Percentiles rank a stretch among this genome's conserved stretches.
These are phyloP conservation scores for Tor tambroides DNA, from an alignment of 2,113 vertebrate genomes.

Conservation along the genomic window DNA sequence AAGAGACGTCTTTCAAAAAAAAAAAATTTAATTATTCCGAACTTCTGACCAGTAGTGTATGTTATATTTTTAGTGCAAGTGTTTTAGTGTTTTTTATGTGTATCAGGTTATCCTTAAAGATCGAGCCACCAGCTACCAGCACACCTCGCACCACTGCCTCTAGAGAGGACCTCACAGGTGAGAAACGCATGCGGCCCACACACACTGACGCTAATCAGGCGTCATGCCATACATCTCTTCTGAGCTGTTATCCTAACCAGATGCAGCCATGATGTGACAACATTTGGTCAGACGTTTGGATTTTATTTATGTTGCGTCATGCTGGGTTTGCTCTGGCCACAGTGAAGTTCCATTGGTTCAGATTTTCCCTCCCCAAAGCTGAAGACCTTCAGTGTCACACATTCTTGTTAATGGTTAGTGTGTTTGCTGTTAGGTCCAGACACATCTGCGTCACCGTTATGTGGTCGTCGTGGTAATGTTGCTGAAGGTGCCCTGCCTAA, in stretches of 20 bases:
- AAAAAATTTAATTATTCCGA: not conserved
- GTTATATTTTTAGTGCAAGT: not conserved
- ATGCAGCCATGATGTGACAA: not conserved
- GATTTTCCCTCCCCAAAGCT: not conserved
- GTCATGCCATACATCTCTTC: not conserved
- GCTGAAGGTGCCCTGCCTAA: conserved; percentile 80
- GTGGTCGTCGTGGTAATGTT: conserved; percentile 80
- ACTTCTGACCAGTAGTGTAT: not conserved
- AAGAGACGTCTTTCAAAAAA: too few relatives aligned
- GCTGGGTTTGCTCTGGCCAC: not conserved
- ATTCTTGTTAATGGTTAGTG: not conserved
- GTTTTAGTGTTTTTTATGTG: not conserved
- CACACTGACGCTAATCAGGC: not conserved
- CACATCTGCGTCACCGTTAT: conserved; percentile 87
- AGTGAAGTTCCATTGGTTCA: not conserved
- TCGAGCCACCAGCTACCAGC: conserved; percentile 91
- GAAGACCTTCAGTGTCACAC: not conserved
- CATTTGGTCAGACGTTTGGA: not conserved
- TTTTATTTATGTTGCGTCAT: not conserved
- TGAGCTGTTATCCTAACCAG: not conserved
- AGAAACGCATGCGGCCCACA: conserved; percentile 23
- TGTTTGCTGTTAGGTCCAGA: conserved; percentile 80
- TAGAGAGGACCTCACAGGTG: conserved; percentile 93
- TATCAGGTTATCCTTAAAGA: conserved; percentile 93
- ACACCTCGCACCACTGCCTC: conserved; percentile 91